These are phyloP conservation scores for Regulus satrapa DNA, from an alignment of 2,113 vertebrate species.

Conservation along the genomic window DNA sequence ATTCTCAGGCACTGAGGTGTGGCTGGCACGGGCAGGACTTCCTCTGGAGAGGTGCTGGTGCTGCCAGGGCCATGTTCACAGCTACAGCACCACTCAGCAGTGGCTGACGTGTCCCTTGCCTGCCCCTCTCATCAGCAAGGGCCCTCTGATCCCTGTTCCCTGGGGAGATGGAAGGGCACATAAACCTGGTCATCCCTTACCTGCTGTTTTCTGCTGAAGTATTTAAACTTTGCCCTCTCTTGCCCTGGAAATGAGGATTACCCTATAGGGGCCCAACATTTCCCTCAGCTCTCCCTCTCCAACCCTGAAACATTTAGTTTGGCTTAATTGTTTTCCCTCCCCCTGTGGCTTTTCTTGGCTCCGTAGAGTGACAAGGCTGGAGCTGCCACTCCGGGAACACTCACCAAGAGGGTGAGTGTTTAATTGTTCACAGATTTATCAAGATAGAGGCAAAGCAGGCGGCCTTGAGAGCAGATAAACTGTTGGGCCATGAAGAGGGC, in stretches of 20 bases:
- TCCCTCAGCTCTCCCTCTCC: background rate
- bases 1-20: accelerated
- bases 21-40: background rate
- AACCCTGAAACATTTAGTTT: background rate
- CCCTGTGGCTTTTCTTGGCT: background rate
- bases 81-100: background rate
- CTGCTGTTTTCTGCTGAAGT: background rate
- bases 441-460: background rate
- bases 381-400: background rate
- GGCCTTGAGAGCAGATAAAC: background rate
- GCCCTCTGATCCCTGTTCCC: background rate
- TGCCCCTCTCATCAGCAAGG: background rate
- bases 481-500: background rate
- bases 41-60: background rate
- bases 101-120: background rate
- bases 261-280: background rate
- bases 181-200: background rate
- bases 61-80: background rate
- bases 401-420: background rate
- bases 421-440: background rate
- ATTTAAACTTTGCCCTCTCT: background rate
- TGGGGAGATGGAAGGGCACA: background rate
- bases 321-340: background rate
- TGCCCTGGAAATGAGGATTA: background rate
- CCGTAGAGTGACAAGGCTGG: accelerated